Percentiles rank a stretch among this genome's conserved stretches.
Evolutionary conservation across 1,140 invertebrate species (phyloP).

Genomic region (Caenorhabditis remanei): DNA sequence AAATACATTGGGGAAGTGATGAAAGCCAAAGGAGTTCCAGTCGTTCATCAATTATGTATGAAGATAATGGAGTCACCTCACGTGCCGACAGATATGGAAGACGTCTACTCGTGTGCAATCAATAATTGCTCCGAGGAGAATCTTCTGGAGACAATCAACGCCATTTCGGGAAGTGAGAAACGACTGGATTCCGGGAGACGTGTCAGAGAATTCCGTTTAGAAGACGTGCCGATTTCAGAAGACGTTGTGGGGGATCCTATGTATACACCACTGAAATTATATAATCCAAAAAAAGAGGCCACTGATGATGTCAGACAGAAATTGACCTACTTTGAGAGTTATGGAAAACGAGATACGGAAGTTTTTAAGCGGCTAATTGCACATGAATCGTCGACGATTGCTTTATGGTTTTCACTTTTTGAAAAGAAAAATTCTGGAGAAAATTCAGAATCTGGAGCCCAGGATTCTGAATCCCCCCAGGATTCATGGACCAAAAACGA

Average conservation of each 20-base stretch:
- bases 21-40: slow-evolving; percentile 29
- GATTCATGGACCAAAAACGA: slow-evolving; percentile 42
- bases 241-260: slow-evolving; percentile 21
- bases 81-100: slow-evolving; percentile 43
- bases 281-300: neutral
- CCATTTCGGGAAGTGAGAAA: slow-evolving; percentile 1
- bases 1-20: slow-evolving; percentile 42
- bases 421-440: slow-evolving; percentile 11
- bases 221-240: slow-evolving; percentile 29
- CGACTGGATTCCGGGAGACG: neutral
- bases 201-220: neutral
- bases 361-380: slow-evolving; percentile 5
- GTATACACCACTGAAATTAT: slow-evolving; percentile 10
- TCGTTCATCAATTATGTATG: slow-evolving; percentile 30
- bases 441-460: neutral
- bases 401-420: neutral
- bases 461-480: neutral
- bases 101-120: slow-evolving; percentile 32
- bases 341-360: neutral
- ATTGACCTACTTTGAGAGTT: neutral
- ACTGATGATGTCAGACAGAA: neutral
- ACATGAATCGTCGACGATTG: neutral
- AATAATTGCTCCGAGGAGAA: slow-evolving; percentile 20
- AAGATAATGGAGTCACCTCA: slow-evolving; percentile 5
- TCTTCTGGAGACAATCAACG: neutral